Evolutionary conservation across 2,888 invertebrate species (phyloP), one percentile per base, ranked within the genome.

Genomic region (Noctuana brunneofusca): DNA sequence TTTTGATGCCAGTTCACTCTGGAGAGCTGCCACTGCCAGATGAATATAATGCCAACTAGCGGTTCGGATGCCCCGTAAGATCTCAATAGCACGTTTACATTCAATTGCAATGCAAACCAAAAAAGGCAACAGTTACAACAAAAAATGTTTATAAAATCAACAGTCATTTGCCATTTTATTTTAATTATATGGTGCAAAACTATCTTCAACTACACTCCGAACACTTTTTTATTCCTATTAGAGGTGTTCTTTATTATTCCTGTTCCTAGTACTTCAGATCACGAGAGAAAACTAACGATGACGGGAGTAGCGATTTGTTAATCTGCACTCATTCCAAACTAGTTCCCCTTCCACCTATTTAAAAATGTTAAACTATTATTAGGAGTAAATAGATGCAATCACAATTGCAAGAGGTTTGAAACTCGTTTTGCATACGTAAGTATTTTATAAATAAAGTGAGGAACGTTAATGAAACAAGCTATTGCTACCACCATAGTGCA

Each of bases 361-460:
- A 53, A 59, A 59, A 53, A 59, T 59, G 46, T 32, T 22, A 35
- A 43, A 53, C 43, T 53, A 53, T 59, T 59, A 59, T 53, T 53
- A 59, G 53, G 59, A 53, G 59, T 53, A 59, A 59, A 59, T 57
- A 48, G 46, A 57, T 43, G 32, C 52, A 53, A 30, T 43, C 30
- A 35, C 52, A 53, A 52, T 18, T 58, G 38, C 32, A 43, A 20
- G 43, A 52, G 30, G 43, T 27, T 59, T 2, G 32, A 52, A n/a
- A 30, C 52, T 30, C 41, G 58, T 30, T 52, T 52, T 22, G 52
- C 50, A 58, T 58, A 58, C 50, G 14, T 52, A 58, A 52, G 52
- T 30, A 52, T 43, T 58, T 58, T 52, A 58, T 58, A 58, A 58
- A 58, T 58, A 58, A 58, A 49, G 20, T 58, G 11, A 14, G 41